phyloP scores from a whole-genome alignment of 2,113 vertebrate species.

The Chaetodon auriga region DNA sequence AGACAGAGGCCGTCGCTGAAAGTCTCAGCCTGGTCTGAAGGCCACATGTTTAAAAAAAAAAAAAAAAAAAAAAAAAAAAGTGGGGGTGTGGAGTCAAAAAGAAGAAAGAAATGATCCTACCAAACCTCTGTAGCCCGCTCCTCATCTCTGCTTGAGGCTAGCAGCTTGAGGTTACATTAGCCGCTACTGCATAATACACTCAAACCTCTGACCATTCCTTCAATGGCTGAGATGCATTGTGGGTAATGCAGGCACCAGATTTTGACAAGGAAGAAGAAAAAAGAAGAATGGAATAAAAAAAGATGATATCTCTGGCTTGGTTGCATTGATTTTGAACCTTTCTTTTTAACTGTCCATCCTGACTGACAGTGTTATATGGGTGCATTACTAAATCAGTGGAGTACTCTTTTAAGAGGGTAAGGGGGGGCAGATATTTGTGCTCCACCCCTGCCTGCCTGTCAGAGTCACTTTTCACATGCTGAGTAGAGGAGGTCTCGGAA shows the following conservation, averaged over 20 bases:
- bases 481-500: not conserved
- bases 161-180: not conserved
- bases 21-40: too few relatives aligned
- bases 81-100: not conserved
- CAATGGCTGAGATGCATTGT: not conserved
- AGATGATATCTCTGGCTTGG: not conserved
- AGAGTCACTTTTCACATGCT: not conserved
- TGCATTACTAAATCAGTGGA: not conserved
- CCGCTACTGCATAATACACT: not conserved
- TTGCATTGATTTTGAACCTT: not conserved
- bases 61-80: not conserved
- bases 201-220: not conserved
- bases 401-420: not conserved
- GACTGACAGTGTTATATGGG: not conserved
- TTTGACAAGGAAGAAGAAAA: not conserved
- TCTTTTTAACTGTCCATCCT: not conserved
- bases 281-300: not conserved
- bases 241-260: not conserved
- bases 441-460: not conserved
- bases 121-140: not conserved
- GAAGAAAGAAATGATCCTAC: not conserved
- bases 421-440: not conserved
- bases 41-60: not conserved
- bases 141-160: not conserved
- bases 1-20: too few relatives aligned